These are phyloP conservation scores for Latrodectus geometricus DNA, from an alignment of 1,140 invertebrate genomes.

Conservation along the genomic window DNA sequence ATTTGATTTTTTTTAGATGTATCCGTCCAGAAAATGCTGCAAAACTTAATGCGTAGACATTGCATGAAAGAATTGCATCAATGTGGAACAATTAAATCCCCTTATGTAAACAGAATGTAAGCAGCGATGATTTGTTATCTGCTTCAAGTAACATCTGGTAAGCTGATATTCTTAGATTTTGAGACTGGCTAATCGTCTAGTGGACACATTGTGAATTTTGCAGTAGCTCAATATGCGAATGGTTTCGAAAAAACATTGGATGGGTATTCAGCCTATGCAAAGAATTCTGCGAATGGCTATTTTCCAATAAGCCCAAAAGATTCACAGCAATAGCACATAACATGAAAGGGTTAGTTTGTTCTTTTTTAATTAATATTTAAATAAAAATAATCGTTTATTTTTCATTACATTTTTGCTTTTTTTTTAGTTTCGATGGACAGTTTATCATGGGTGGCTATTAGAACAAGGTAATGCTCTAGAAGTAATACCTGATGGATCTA, in stretches of 20 bases:
- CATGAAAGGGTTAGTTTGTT: conserved; percentile 1
- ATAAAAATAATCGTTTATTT: too few relatives aligned
- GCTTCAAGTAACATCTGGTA: too few relatives aligned
- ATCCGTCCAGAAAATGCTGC: too few relatives aligned
- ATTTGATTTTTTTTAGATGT: too few relatives aligned
- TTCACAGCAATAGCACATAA: conserved; percentile 28
- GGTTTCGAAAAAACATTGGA: not conserved
- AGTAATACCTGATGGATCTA: too few relatives aligned
- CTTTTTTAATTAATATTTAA: not conserved
- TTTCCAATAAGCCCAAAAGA: not conserved
- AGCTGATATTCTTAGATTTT: conserved; percentile 21
- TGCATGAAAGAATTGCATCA: not conserved
- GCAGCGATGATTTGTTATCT: not conserved
- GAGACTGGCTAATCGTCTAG: not conserved
- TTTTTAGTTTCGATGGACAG: too few relatives aligned
- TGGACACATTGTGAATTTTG: conserved; percentile 10
- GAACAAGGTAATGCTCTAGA: too few relatives aligned
- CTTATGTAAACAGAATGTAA: not conserved
- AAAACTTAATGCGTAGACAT: too few relatives aligned
- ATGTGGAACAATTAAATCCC: not conserved
- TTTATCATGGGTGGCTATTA: too few relatives aligned
- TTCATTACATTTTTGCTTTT: too few relatives aligned
- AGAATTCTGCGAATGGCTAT: conserved; percentile 9
- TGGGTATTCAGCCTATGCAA: not conserved
- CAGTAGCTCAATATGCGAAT: not conserved